Conservation (phyloP, 35 echinoderm and acorn worm species). For the Patiria miniata region DNA sequence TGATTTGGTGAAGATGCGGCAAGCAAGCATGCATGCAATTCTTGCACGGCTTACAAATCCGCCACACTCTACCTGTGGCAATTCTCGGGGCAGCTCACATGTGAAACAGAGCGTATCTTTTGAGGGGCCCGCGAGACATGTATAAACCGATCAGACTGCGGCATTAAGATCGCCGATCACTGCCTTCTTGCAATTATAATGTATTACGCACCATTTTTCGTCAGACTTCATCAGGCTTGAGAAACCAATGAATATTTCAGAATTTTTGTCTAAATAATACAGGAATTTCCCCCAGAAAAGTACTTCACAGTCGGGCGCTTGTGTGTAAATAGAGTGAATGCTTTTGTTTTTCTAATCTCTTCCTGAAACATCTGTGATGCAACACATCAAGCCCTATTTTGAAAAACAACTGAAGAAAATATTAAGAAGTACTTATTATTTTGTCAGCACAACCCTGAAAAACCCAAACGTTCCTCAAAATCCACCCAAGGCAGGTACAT, state of each 20-base stretch:
- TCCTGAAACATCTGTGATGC: too few relatives aligned
- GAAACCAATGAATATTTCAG: conserved; percentile 15
- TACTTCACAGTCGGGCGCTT: not conserved
- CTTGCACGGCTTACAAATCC: conserved; percentile 11
- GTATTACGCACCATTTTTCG: conserved; percentile 24
- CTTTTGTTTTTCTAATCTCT: too few relatives aligned
- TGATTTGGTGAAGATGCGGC: not conserved
- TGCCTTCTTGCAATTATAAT: conserved; percentile 13
- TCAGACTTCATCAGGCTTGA: conserved; percentile 1
- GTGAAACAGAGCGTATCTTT: conserved; percentile 27
- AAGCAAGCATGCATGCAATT: not conserved
- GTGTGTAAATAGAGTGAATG: too few relatives aligned
- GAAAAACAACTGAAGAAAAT: too few relatives aligned
- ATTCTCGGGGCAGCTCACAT: conserved; percentile 15
- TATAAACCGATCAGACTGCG: not conserved
- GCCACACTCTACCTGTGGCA: conserved; percentile 22
- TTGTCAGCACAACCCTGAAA: too few relatives aligned
- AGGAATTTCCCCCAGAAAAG: not conserved
- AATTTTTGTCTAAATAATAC: conserved; percentile 9
- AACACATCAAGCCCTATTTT: too few relatives aligned
- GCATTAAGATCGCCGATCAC: conserved; percentile 9
- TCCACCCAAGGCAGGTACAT: too few relatives aligned
- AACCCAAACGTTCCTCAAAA: too few relatives aligned
- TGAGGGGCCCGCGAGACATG: not conserved
- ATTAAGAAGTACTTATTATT: too few relatives aligned